Evolutionary conservation across 2,113 vertebrate species (phyloP).

Genomic region (Psilopsiagon aurifrons): DNA sequence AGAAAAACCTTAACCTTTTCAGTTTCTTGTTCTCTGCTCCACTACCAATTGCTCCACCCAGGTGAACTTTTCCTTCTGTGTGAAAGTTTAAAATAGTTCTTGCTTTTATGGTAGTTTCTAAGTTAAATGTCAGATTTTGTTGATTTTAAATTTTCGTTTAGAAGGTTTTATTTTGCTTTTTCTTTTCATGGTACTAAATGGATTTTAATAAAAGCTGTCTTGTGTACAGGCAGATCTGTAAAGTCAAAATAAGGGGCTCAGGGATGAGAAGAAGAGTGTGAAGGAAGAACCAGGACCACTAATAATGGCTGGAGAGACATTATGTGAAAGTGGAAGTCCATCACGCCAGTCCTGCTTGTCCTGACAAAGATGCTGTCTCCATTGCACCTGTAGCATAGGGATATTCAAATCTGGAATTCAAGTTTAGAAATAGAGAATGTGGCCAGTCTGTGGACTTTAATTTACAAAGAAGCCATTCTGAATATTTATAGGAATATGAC

Average conservation of each 20-base stretch:
- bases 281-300: not conserved
- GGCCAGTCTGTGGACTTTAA: not conserved
- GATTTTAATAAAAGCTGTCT: not conserved
- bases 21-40: conserved; percentile 59
- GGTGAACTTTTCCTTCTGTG: conserved; percentile 53
- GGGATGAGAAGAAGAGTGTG: not conserved
- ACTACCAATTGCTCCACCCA: conserved; percentile 33
- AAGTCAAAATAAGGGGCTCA: not conserved
- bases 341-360: not conserved
- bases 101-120: not conserved
- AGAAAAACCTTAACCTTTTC: conserved; percentile 74
- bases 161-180: not conserved
- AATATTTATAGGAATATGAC: not conserved
- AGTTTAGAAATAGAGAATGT: not conserved
- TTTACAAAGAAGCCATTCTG: not conserved
- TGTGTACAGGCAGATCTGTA: not conserved
- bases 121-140: not conserved
- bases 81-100: conserved; percentile 59
- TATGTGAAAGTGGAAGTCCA: not conserved
- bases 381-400: not conserved
- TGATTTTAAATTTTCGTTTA: not conserved
- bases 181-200: not conserved
- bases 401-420: not conserved
- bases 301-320: not conserved
- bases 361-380: not conserved